Percentiles rank a stretch among this genome's conserved stretches.
These are phyloP conservation scores for Cinara cedri DNA, from an alignment of 2,888 invertebrate species.

Conservation along the genomic window DNA sequence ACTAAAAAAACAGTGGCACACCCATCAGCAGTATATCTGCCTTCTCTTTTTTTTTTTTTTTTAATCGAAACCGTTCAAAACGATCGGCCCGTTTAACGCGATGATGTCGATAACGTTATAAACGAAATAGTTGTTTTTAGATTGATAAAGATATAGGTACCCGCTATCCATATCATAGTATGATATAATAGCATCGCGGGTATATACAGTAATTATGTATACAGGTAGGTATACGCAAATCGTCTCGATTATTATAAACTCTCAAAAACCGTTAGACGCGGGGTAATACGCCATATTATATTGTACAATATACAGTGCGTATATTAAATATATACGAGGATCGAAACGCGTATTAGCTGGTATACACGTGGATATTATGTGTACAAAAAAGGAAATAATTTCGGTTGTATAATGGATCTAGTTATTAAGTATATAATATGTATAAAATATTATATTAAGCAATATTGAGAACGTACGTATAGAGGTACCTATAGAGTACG, in stretches of 20 bases:
- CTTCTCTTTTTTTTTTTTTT: too few species aligned
- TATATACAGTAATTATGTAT: background rate
- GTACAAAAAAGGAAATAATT: conserved; percentile 35
- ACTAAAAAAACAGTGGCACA: too few species aligned
- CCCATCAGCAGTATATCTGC: too few species aligned
- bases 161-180: too few species aligned
- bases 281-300: too few species aligned
- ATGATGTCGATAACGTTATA: too few species aligned
- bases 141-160: background rate
- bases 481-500: background rate
- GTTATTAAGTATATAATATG: conserved; percentile 20
- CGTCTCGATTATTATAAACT: conserved; percentile 21
- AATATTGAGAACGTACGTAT: conserved; percentile 30
- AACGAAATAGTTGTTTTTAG: background rate
- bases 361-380: conserved; percentile 9
- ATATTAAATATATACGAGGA: background rate
- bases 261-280: background rate
- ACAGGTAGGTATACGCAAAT: background rate
- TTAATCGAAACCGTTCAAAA: too few species aligned
- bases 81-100: too few species aligned
- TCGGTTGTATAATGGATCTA: conserved; percentile 42
- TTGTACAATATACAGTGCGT: too few species aligned
- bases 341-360: background rate
- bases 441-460: too few species aligned
- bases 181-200: too few species aligned